phyloP scores from a whole-genome alignment of 2,113 vertebrate species.

The Nothobranchius kuhntae region DNA sequence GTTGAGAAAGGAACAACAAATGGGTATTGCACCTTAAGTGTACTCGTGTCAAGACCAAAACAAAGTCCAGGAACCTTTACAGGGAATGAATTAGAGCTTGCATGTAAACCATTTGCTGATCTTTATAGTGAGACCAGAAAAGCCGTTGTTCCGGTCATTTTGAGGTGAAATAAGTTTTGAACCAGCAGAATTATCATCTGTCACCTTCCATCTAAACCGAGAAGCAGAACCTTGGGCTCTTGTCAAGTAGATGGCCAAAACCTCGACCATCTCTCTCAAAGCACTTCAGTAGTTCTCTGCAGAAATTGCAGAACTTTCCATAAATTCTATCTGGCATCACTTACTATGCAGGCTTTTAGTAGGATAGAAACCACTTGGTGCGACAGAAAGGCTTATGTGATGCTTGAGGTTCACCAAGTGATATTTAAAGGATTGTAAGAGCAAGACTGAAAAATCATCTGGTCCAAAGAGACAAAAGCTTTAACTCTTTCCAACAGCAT shows the following conservation, averaged over 20 bases:
- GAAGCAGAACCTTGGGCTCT: slow-evolving; percentile 7
- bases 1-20: not conserved
- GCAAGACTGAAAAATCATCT: not conserved
- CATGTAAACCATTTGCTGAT: not conserved
- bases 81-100: not conserved
- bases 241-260: slow-evolving; percentile 11
- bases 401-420: slow-evolving; percentile 16
- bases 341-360: slow-evolving; percentile 20
- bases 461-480: slow-evolving; percentile 9
- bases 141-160: not conserved
- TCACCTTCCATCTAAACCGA: not conserved
- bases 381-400: slow-evolving; percentile 10
- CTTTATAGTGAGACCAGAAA: not conserved
- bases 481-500: not conserved
- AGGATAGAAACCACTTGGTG: slow-evolving; percentile 16
- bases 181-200: slow-evolving; percentile 1
- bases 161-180: slow-evolving; percentile 3
- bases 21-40: not conserved
- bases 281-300: slow-evolving; percentile 8
- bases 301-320: slow-evolving; percentile 16
- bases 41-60: not conserved
- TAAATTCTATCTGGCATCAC: slow-evolving; percentile 4
- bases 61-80: not conserved
- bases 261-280: slow-evolving; percentile 5
- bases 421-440: slow-evolving; percentile 13